Evolutionary conservation across 2,113 vertebrate species (phyloP).

Genomic region (Podocnemis expansa): DNA sequence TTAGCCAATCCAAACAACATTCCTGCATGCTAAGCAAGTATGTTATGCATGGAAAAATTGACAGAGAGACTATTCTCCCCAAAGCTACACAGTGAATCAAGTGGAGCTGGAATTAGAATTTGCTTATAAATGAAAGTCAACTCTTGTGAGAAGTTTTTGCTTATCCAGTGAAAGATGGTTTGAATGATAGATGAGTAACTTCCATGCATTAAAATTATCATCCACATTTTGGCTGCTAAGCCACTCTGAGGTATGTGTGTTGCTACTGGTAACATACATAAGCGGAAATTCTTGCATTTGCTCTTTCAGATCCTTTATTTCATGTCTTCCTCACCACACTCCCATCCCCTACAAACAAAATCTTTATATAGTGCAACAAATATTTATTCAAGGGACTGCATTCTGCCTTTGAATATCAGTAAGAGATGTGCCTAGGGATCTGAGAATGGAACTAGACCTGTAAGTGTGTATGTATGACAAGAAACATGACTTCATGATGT

Average conservation of each 20-base stretch:
- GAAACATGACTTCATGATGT: neutral
- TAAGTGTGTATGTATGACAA: neutral
- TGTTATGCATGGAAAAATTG: rapidly evolving
- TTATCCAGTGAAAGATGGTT: neutral
- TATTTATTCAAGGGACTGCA: neutral
- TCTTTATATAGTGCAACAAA: neutral
- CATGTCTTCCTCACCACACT: neutral
- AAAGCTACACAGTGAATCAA: neutral
- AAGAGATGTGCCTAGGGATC: neutral
- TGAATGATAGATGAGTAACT: neutral
- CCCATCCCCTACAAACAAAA: neutral
- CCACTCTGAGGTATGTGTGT: neutral
- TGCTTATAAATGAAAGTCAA: neutral
- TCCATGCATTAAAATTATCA: neutral
- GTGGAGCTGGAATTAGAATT: neutral
- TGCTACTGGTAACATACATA: neutral
- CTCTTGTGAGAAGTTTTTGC: neutral
- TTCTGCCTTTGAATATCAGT: neutral
- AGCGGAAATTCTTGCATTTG: conserved; percentile 4
- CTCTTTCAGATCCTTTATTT: neutral
- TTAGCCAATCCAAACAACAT: neutral
- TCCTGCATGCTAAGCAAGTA: neutral
- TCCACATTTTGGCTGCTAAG: neutral
- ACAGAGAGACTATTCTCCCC: neutral
- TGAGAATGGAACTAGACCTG: neutral